Conservation (phyloP, 2,888 invertebrate species). For the Philereme vetulata region DNA sequence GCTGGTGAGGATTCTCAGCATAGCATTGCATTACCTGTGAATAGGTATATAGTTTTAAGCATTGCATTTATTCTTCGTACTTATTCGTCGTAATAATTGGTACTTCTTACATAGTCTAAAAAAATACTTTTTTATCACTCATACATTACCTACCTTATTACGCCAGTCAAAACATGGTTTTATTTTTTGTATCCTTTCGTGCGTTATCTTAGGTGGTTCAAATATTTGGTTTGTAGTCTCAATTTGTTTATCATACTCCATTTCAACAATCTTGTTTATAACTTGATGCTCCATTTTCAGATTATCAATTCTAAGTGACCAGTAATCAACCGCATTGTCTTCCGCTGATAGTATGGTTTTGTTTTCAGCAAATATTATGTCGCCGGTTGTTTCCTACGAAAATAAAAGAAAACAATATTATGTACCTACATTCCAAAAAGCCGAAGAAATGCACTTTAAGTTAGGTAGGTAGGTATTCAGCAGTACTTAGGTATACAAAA, state of each 20-base stretch:
- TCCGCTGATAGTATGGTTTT: conserved; percentile 44
- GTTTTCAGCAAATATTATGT: conserved; percentile 51
- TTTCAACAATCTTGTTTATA: conserved; percentile 72
- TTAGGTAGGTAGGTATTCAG: too few species aligned
- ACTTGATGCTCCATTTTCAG: conserved; percentile 70
- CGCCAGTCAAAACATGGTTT: conserved; percentile 72
- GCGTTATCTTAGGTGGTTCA: conserved; percentile 53
- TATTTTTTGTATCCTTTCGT: conserved; percentile 62
- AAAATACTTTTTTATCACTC: background rate
- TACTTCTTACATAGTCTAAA: too few species aligned
- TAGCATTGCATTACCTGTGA: conserved; percentile 74
- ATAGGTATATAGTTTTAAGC: conserved; percentile 15
- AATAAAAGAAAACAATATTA: background rate
- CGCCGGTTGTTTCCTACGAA: conserved; percentile 52
- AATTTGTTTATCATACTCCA: conserved; percentile 70
- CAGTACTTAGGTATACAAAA: too few species aligned
- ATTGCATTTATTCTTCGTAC: background rate
- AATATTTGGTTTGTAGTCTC: conserved; percentile 57
- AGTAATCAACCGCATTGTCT: conserved; percentile 64
- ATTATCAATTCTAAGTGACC: conserved; percentile 67
- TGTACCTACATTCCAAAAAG: too few species aligned
- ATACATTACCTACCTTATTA: conserved; percentile 58
- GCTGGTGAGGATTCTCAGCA: conserved; percentile 71
- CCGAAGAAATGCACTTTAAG: too few species aligned
- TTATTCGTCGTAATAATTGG: too few species aligned